Evolutionary conservation across 2,797 vertebrate genomes (phyloP).

Genomic region (Periparus ater): DNA sequence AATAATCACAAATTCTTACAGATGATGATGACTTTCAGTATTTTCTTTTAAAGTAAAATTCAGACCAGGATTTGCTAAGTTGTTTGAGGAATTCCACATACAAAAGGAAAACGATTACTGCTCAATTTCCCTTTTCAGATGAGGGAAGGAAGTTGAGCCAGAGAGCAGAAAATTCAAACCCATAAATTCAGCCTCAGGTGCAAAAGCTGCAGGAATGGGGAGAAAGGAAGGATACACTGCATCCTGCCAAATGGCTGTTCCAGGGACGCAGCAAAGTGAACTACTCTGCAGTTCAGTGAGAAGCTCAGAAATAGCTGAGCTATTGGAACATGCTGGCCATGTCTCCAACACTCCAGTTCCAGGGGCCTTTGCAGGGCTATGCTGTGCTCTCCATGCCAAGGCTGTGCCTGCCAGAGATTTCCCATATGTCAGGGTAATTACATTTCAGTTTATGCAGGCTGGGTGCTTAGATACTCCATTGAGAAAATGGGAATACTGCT

Average conservation of each 20-base stretch:
- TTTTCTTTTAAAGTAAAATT: background rate
- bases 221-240: background rate
- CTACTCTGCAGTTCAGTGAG: background rate
- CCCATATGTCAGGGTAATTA: conserved; percentile 15
- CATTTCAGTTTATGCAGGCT: background rate
- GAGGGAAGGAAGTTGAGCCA: background rate
- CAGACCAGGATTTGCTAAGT: background rate
- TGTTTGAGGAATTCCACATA: background rate
- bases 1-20: background rate
- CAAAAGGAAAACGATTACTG: background rate
- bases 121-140: background rate
- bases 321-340: background rate
- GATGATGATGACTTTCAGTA: background rate
- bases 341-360: background rate
- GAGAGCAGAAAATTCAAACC: background rate
- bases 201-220: background rate
- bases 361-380: background rate
- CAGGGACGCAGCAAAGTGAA: background rate
- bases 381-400: background rate
- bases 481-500: background rate
- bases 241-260: background rate
- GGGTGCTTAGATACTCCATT: background rate
- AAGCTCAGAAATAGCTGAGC: conserved; percentile 19
- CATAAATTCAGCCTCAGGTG: background rate
- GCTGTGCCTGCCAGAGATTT: conserved; percentile 3